A percentile compares a stretch with the other conserved stretches of the same genome.
These are phyloP conservation scores for Caenorhabditis auriculariae DNA, from an alignment of 2,888 invertebrate genomes.

Conservation along the genomic window DNA sequence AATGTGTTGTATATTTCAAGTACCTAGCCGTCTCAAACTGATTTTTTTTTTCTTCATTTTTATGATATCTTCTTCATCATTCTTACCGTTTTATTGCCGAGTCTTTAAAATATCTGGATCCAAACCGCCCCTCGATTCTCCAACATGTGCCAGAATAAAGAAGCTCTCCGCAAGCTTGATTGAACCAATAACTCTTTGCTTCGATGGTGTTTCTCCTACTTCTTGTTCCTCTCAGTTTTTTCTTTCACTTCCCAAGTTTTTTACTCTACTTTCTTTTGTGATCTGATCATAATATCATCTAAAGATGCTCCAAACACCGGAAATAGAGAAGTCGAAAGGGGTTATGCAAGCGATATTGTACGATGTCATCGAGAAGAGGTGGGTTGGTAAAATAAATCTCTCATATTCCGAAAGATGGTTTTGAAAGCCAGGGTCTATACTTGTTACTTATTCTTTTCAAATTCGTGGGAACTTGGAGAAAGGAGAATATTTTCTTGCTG, in stretches of 20 bases:
- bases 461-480: too few relatives aligned
- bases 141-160: too few relatives aligned
- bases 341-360: slow-evolving; percentile 38
- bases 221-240: background rate
- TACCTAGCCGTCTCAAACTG: too few relatives aligned
- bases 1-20: too few relatives aligned
- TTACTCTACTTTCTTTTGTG: background rate
- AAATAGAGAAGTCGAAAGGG: slow-evolving; percentile 34
- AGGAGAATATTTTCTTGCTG: too few relatives aligned
- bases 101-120: too few relatives aligned
- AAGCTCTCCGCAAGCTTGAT: too few relatives aligned
- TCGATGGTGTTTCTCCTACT: background rate
- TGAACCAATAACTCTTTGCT: background rate
- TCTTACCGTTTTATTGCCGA: background rate
- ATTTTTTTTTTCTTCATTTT: background rate
- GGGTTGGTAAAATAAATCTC: too few relatives aligned
- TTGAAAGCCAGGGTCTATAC: too few relatives aligned
- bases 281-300: background rate
- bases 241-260: background rate
- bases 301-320: slow-evolving; percentile 18
- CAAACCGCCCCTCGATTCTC: too few relatives aligned
- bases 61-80: background rate
- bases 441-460: too few relatives aligned
- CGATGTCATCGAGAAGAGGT: slow-evolving; percentile 42
- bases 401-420: too few relatives aligned